These are phyloP conservation scores for Euproctis similis DNA, from an alignment of 2,888 invertebrate genomes.

Conservation along the genomic window DNA sequence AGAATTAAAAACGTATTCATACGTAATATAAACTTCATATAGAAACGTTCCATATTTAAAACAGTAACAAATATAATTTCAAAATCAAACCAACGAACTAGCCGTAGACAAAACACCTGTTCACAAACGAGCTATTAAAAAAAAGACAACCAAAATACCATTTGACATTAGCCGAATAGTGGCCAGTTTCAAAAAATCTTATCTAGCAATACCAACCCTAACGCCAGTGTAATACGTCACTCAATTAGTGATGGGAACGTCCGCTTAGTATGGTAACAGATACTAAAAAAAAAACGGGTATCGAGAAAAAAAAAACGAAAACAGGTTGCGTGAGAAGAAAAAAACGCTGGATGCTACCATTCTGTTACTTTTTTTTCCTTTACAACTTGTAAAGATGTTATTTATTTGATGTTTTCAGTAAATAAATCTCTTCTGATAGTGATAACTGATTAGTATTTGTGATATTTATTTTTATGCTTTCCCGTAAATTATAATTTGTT, in stretches of 20 bases:
- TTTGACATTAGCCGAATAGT: constrained; percentile 26
- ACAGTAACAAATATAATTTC: constrained; percentile 7
- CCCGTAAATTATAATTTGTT: not conserved
- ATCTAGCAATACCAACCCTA: constrained; percentile 13
- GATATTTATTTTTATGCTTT: constrained; percentile 9
- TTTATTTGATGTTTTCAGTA: constrained; percentile 29
- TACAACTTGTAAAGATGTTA: constrained; percentile 24
- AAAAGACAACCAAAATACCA: constrained; percentile 28
- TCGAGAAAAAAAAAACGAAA: constrained; percentile 36
- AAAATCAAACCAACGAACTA: constrained; percentile 16
- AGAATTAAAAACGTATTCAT: too few species aligned
- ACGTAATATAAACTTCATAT: too few species aligned
- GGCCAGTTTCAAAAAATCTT: constrained; percentile 8
- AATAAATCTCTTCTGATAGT: constrained; percentile 17
- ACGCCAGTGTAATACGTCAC: constrained; percentile 8
- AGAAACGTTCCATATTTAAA: too few species aligned
- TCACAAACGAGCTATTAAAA: constrained; percentile 23
- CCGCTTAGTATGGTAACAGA: constrained; percentile 11
- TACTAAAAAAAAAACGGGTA: constrained; percentile 22
- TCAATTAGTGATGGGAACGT: constrained; percentile 13
- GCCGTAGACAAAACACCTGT: constrained; percentile 33
- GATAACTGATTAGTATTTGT: constrained; percentile 6
- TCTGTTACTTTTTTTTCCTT: constrained; percentile 13
- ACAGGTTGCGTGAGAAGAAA: constrained; percentile 45
- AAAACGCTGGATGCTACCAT: constrained; percentile 38